Conservation (phyloP, 2,888 invertebrate genomes). For the Hylaea fasciaria region DNA sequence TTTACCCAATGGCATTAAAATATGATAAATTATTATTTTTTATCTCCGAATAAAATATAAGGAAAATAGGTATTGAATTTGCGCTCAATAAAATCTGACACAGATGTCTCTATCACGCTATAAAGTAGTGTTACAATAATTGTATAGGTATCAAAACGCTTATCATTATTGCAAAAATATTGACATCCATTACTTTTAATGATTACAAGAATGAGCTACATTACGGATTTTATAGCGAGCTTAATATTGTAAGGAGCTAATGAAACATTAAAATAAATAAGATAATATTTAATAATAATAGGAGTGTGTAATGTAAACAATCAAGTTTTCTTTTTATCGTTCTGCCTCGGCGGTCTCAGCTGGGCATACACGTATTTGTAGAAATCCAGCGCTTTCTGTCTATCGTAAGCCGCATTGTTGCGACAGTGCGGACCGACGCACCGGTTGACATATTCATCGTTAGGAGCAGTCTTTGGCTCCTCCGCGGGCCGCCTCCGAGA, state of each 20-base stretch:
- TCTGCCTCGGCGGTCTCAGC: slow-evolving; percentile 65
- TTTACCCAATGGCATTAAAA: too few relatives aligned
- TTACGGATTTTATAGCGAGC: slow-evolving; percentile 5
- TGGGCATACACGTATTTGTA: slow-evolving; percentile 82
- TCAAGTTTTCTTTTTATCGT: slow-evolving; percentile 56
- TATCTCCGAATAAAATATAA: too few relatives aligned
- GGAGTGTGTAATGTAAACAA: slow-evolving; percentile 32
- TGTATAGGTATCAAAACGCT: neutral
- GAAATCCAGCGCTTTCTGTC: slow-evolving; percentile 78
- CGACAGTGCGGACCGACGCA: slow-evolving; percentile 70
- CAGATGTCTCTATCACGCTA: too few relatives aligned
- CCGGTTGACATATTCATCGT: slow-evolving; percentile 63
- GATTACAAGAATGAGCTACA: neutral
- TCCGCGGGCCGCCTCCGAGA: slow-evolving; percentile 55
- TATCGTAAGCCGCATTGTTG: slow-evolving; percentile 70
- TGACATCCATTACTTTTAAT: neutral
- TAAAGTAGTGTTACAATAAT: too few relatives aligned
- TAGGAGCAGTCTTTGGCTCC: slow-evolving; percentile 52
- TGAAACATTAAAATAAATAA: too few relatives aligned
- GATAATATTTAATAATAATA: too few relatives aligned
- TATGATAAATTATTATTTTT: too few relatives aligned
- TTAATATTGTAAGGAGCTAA: too few relatives aligned
- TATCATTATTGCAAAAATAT: neutral
- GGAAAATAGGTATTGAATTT: too few relatives aligned
- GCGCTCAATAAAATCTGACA: too few relatives aligned